phyloP scores from a whole-genome alignment of 2,888 invertebrate genomes.

The Rhodophaea formosa region DNA sequence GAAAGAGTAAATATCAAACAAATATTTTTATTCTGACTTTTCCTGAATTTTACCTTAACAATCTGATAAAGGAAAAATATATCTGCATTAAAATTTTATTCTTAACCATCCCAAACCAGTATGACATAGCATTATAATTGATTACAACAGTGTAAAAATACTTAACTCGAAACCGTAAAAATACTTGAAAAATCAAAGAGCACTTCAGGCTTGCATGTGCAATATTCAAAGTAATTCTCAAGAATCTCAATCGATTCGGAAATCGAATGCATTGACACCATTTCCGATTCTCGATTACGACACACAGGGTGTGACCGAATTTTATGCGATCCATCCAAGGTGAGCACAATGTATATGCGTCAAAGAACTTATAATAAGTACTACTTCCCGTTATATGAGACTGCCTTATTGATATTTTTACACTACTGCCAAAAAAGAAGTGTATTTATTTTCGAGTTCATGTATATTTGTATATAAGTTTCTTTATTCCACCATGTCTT shows the following conservation, averaged over 20 bases:
- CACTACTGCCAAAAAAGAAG: no score
- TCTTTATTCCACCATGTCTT: no score
- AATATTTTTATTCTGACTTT: no score
- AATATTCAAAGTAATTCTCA: neutral
- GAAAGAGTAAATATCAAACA: no score
- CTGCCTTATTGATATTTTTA: no score
- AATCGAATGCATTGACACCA: conserved; percentile 13
- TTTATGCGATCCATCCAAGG: conserved; percentile 1
- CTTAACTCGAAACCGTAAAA: neutral
- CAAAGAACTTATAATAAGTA: neutral
- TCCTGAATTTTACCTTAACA: no score
- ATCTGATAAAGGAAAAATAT: no score
- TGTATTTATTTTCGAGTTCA: no score
- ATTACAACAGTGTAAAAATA: neutral
- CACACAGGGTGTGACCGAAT: conserved; percentile 13
- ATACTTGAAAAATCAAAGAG: conserved; percentile 2
- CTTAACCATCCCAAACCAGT: neutral
- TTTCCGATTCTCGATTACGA: conserved; percentile 9
- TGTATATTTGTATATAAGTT: no score
- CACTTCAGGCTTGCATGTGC: neutral
- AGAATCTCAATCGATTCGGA: conserved; percentile 12
- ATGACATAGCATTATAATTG: neutral
- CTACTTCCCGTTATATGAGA: neutral
- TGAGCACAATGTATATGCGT: neutral
- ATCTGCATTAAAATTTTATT: no score